Percentiles rank a stretch among this genome's conserved stretches.
These are phyloP conservation scores for Cotesia glomerata DNA, from an alignment of 1,140 invertebrate species.

Conservation along the genomic window DNA sequence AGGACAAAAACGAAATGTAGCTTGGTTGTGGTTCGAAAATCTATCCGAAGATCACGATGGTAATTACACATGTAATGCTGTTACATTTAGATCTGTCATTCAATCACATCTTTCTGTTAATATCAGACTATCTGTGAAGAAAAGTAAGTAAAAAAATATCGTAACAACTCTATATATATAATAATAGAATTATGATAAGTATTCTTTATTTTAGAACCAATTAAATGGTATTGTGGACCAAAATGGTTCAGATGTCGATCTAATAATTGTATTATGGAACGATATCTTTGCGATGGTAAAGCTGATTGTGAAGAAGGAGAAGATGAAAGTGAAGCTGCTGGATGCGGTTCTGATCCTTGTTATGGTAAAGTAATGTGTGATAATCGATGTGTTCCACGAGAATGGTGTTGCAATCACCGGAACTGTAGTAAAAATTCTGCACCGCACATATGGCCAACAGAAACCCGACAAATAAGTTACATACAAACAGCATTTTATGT, in stretches of 20 bases:
- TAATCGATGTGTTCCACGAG: constrained; percentile 63
- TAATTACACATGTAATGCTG: constrained; percentile 49
- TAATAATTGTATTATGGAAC: constrained; percentile 64
- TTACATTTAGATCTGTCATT: constrained; percentile 19
- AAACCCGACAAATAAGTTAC: constrained; percentile 52
- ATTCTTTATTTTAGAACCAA: constrained; percentile 23
- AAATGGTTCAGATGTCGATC: constrained; percentile 36
- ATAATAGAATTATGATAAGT: neutral
- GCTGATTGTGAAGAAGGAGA: constrained; percentile 68
- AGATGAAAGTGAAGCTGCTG: constrained; percentile 61
- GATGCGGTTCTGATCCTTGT: constrained; percentile 62
- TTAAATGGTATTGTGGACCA: constrained; percentile 27
- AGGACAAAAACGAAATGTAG: constrained; percentile 35
- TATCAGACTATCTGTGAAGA: constrained; percentile 43
- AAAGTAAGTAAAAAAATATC: constrained; percentile 41
- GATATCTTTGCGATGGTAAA: constrained; percentile 72
- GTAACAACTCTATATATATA: constrained; percentile 4
- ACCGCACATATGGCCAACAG: constrained; percentile 29
- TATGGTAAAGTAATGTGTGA: constrained; percentile 55
- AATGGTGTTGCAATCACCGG: constrained; percentile 62
- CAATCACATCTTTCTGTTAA: constrained; percentile 31
- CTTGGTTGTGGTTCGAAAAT: constrained; percentile 43
- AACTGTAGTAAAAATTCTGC: constrained; percentile 47
- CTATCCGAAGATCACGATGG: constrained; percentile 49
- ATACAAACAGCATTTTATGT: constrained; percentile 61